Base-by-base conservation (phyloP, 2,888 invertebrate species). In the Drosophila siamana region DNA sequence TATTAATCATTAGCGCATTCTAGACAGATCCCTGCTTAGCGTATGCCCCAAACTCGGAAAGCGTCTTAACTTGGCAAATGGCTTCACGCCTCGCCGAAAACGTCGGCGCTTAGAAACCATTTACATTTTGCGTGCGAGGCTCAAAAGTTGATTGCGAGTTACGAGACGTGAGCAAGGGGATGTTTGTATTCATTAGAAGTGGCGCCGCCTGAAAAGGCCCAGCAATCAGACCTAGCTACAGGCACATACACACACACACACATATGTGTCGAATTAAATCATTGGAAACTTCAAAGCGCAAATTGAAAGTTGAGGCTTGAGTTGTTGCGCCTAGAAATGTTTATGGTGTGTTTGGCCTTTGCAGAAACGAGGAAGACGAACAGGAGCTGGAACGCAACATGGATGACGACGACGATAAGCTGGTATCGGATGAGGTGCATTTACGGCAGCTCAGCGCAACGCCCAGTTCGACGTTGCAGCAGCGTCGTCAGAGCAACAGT, bases 381-480 rank as follows among this genome's bases (percentile, higher is more conserved):
- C 60, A 63, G 44, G 71, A 78, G 28, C 28, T 9, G 54, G 80
- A 86, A 44, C 79, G 74, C 76, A 88, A 74, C 71, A 91, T 91
- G 91, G 86, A 86, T 69, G 89, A 89, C 63, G 90, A 90, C 68
- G 89, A 86, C 55, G 90, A 90, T 74, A 91, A 91, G 80, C 79
- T 91, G 79, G 90, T 90, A 59, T 88, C 90, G 62, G 86, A 87
- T 43, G 89, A 90, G 69, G 89, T 86, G 80, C 89, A 88, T 81
- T 77, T 89, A 62, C 88, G 89, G 19, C 88, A 86, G 63, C 66
- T 90, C 4, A 91, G 89, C 69, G 78, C 89, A 59, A 90, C 90
- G 65, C 91, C 91, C 6, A 72, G 66, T 50, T 69, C 81, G 40
- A 64, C 77, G 15, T 15, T 86, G 43, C 87, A 84, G 56, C 77